Evolutionary conservation across 2,797 vertebrate species (phyloP).

Genomic region (Apogon talboti): DNA sequence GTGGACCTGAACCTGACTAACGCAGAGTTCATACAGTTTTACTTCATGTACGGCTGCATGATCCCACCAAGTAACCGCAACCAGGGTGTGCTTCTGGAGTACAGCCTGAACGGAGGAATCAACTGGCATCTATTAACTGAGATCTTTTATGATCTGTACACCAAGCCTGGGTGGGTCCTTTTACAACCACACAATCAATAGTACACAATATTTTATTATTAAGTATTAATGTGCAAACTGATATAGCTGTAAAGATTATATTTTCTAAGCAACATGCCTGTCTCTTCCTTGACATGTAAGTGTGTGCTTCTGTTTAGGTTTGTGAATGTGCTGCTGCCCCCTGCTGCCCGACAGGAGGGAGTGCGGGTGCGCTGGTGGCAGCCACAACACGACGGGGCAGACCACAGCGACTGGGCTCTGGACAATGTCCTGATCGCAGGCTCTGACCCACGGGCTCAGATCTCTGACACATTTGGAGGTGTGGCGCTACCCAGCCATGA

Average conservation of each 20-base stretch:
- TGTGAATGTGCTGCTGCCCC: constrained; percentile 95
- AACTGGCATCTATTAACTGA: constrained; percentile 95
- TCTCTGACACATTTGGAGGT: constrained; percentile 95
- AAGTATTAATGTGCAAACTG: neutral
- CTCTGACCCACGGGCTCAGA: constrained; percentile 91
- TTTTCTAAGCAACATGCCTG: constrained; percentile 1
- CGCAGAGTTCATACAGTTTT: constrained; percentile 98
- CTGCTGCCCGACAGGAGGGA: constrained; percentile 89
- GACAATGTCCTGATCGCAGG: constrained; percentile 96
- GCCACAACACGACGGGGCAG: constrained; percentile 92
- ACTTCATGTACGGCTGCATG: constrained; percentile 99
- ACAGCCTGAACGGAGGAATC: constrained; percentile 95
- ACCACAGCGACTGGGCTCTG: constrained; percentile 96
- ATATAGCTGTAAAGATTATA: neutral
- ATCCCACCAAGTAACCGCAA: constrained; percentile 94
- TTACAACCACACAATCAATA: neutral
- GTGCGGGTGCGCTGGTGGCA: constrained; percentile 99
- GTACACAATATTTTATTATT: neutral
- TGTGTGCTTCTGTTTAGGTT: constrained; percentile 82
- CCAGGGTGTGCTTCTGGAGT: constrained; percentile 96
- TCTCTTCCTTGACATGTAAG: neutral
- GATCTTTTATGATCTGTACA: constrained; percentile 98
- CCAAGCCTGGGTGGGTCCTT: constrained; percentile 91
- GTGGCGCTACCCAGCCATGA: constrained; percentile 92
- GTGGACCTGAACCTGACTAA: constrained; percentile 96